Evolutionary conservation across 2,797 vertebrate species (phyloP).

Genomic region (Hemitrygon akajei): DNA sequence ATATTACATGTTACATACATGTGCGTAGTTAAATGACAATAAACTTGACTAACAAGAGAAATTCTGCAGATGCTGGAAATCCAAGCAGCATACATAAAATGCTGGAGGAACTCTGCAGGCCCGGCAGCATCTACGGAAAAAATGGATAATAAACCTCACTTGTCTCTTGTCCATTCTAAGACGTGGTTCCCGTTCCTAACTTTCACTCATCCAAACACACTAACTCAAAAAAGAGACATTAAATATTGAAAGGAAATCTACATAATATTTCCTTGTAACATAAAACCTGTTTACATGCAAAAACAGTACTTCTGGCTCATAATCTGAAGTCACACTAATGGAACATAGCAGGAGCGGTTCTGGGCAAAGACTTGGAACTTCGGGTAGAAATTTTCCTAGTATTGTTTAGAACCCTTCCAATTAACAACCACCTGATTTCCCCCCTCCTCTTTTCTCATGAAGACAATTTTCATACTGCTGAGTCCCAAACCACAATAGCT

Average conservation of each 20-base stretch:
- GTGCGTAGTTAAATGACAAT: no score
- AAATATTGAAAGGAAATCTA: neutral
- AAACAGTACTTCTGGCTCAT: neutral
- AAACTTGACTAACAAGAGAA: no score
- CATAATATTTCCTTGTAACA: no score
- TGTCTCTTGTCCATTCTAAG: no score
- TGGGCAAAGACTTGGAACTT: neutral
- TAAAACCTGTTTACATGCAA: neutral
- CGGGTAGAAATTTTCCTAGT: neutral
- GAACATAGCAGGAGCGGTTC: neutral
- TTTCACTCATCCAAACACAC: neutral
- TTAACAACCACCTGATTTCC: neutral
- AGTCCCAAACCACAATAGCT: neutral
- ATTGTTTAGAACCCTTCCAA: neutral
- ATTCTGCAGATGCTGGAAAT: no score
- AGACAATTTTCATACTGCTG: neutral
- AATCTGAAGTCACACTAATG: neutral
- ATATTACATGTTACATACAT: no score
- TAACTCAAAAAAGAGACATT: neutral
- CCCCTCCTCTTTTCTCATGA: neutral
- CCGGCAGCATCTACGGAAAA: no score
- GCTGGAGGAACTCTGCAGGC: no score
- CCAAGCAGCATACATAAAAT: no score
- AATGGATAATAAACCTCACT: no score
- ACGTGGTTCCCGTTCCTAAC: neutral